A percentile compares a stretch with the other conserved stretches of the same genome.
Evolutionary conservation across 2,888 invertebrate genomes (phyloP).

Genomic region (Malachius bipustulatus): DNA sequence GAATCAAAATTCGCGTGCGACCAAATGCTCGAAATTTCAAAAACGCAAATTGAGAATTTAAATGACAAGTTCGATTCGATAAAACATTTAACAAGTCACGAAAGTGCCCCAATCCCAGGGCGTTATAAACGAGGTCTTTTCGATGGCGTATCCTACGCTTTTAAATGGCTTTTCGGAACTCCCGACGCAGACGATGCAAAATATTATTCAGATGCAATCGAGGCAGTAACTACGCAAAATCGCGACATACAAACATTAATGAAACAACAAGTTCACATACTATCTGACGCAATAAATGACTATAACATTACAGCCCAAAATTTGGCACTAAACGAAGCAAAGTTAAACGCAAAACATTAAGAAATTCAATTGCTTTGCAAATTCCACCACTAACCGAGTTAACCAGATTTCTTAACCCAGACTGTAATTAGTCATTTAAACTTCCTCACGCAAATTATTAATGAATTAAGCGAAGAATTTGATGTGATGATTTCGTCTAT

Average conservation of each 20-base stretch:
- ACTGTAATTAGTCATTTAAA: conserved; percentile 17
- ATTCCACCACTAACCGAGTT: conserved; percentile 6
- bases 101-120: conserved; percentile 4
- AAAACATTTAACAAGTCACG: conserved; percentile 10
- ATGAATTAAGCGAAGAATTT: no score
- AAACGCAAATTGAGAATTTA: no score
- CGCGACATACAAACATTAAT: conserved; percentile 17
- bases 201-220: conserved; percentile 16
- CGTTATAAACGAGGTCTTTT: conserved; percentile 12
- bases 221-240: conserved; percentile 13
- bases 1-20: no score
- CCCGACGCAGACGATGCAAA: conserved; percentile 20
- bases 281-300: conserved; percentile 18
- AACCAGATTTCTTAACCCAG: conserved; percentile 6
- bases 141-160: conserved; percentile 15
- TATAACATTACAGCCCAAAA: conserved; percentile 17
- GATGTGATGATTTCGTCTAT: no score
- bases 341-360: conserved; percentile 14
- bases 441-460: no score
- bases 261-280: conserved; percentile 20
- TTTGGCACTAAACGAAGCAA: conserved; percentile 16
- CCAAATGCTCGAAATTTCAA: no score
- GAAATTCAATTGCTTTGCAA: conserved; percentile 16
- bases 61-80: conserved; percentile 10
- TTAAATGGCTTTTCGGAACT: conserved; percentile 18